Conservation (phyloP, 2,888 invertebrate genomes). For the Nipponacmea schrenckii region DNA sequence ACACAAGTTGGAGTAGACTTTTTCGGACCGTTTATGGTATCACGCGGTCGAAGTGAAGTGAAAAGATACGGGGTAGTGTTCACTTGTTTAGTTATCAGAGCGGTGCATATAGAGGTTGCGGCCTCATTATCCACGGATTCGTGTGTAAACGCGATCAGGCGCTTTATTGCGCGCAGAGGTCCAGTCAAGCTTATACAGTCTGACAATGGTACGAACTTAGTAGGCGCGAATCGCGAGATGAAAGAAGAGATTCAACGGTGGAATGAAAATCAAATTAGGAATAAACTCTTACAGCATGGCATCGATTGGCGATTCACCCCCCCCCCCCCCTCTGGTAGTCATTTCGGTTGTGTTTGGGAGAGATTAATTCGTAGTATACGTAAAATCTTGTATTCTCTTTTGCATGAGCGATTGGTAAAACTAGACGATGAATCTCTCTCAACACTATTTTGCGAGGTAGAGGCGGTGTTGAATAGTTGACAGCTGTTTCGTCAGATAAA, state of each 20-base stretch:
- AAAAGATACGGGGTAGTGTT: slow-evolving; percentile 38
- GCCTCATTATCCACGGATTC: slow-evolving; percentile 26
- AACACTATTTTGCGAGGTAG: too few relatives aligned
- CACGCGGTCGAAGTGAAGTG: slow-evolving; percentile 22
- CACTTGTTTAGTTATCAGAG: slow-evolving; percentile 29
- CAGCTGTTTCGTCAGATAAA: too few relatives aligned
- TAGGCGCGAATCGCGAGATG: slow-evolving; percentile 29
- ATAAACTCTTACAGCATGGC: slow-evolving; percentile 1
- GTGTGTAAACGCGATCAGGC: slow-evolving; percentile 24
- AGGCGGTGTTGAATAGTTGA: too few relatives aligned
- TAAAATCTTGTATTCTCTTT: too few relatives aligned
- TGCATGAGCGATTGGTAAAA: too few relatives aligned
- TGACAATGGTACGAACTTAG: slow-evolving; percentile 34
- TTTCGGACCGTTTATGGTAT: slow-evolving; percentile 37
- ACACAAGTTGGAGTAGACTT: slow-evolving; percentile 32
- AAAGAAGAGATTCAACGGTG: neutral
- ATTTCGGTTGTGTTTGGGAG: slow-evolving; percentile 11
- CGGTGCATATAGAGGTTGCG: slow-evolving; percentile 32
- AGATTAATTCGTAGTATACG: neutral
- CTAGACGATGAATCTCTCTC: too few relatives aligned
- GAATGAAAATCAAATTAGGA: slow-evolving; percentile 9
- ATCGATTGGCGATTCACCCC: slow-evolving; percentile 8
- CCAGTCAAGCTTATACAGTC: slow-evolving; percentile 21
- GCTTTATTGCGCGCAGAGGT: slow-evolving; percentile 28
- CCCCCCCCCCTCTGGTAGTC: neutral